Base-by-base conservation (phyloP, 1,140 invertebrate genomes). In the Achroia grisella region DNA sequence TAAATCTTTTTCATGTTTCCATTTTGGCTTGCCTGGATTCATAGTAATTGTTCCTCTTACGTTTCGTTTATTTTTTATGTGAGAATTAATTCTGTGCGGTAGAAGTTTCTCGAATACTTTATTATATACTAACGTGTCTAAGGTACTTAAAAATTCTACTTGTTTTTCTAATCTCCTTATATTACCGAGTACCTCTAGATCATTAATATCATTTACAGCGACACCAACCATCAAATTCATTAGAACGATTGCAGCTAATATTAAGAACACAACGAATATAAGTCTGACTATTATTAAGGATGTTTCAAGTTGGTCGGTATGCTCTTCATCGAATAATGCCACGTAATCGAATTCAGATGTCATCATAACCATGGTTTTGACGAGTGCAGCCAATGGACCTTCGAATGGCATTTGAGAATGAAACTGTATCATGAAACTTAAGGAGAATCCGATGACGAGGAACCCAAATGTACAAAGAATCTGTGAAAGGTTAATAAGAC, bases 221-320 rank as follows among this genome's bases (percentile, higher is more conserved):
- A 91, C 79, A 55, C 89, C 90, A 6, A 91, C 87, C 72, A 91
- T 86, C 29, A 90, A 62, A 58, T 90, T 90, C 87, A 90, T 90
- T 10, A 91, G 66, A 2, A 91, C 89, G 33, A 91, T 89, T 30
- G 89, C 88, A n/a, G 87, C 88, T n/a, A 90, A 62, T 29, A 91
- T 82, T 2, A 90, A 71, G 49, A 91, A 91, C 17, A 87, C 51
- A 1, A 91, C 56, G 55, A 91, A 91, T 9, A 91, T 83, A 8
- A 90, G 47, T 33, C 89, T 76, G 2, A 83, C 69, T 44, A 87
- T 75, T 29, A 72, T 44, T 5, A 80, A 42, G 9, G 72, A 76
- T 35, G 67, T 66, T 1, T 71, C 71, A 0, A 78, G 48, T 36
- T 78, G 43, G 41, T 52, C 48, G n/a, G 57, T 52, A 52, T 76